Evolutionary conservation across 1,140 invertebrate species (phyloP), one percentile per base, ranked within the genome.

Genomic region (Drosophila ogumai): DNA sequence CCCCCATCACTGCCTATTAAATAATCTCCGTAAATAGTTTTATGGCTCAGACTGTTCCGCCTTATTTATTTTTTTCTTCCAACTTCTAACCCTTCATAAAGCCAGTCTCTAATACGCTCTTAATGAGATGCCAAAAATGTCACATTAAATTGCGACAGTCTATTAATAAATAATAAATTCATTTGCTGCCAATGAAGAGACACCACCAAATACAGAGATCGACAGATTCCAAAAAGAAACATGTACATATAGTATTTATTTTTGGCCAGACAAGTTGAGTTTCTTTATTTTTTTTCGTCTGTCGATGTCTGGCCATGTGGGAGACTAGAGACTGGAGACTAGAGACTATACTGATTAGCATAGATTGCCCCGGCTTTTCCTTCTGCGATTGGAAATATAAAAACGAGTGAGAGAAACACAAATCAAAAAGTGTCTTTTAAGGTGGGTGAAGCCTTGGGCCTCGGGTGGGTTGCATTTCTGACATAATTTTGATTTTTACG

Each of bases 91-190:
- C 52, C 52, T 3, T 54, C n/a, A n/a, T 22, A 52, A 47, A 52
- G 61, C 63, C 81, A 22, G 43, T 61, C 52, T 68, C 69, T 90
- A 88, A 88, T 90, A 68, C 66, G 63, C 69, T 71, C 69, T 85
- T 90, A 90, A 90, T 90, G 78, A 85, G 75, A 81, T 90, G 85
- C 85, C 85, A 81, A 90, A 55, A 74, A 63, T 90, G 85, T 90
- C 85, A 81, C 85, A 90, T 85, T 87, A 79, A 81, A 90, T 81
- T 85, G 80, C 78, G 78, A 67, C 71, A 81, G 66, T 90, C 86
- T 90, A 90, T 90, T 90, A 85, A 81, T 90, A 90, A 84, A 69
- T 84, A 78, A 88, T 87, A 87, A 85, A 86, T 85, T 73, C 78
- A 81, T 84, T 85, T 80, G 77, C 73, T 71, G 60, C 60, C 72